These are phyloP conservation scores for Macrochelys suwanniensis DNA, from an alignment of 2,797 vertebrate species.

Conservation along the genomic window DNA sequence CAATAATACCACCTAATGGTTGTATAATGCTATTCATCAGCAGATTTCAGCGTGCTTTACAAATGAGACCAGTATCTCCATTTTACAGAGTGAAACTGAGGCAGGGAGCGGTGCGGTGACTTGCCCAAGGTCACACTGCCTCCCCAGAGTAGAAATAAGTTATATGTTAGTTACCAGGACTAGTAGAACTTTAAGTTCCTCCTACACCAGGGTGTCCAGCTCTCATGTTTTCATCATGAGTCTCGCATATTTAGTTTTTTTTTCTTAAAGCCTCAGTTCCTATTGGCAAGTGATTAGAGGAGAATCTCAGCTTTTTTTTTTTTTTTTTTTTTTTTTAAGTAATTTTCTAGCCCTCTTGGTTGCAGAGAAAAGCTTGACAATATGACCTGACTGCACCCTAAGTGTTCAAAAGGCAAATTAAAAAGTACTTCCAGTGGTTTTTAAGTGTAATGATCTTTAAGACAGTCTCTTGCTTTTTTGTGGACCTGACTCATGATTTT, in stretches of 20 bases:
- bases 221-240: not conserved
- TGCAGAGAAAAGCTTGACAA: not conserved
- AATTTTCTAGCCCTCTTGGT: not conserved
- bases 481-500: not conserved
- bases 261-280: not conserved
- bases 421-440: not conserved
- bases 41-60: not conserved
- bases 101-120: not conserved
- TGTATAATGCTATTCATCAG: not conserved
- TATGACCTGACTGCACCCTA: not conserved
- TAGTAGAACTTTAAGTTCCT: not conserved
- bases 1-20: not conserved
- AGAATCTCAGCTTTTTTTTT: too few relatives aligned
- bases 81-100: not conserved
- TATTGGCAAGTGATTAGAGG: not conserved
- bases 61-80: not conserved
- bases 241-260: not conserved
- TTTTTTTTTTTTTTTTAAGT: not conserved
- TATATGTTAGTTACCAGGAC: accelerated
- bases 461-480: not conserved
- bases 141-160: not conserved
- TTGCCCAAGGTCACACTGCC: not conserved
- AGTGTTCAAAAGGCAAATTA: not conserved
- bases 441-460: not conserved
- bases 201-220: not conserved